A percentile compares a stretch with the other conserved stretches of the same genome.
phyloP scores from a whole-genome alignment of 2,888 invertebrate species.

The Lasius fuliginosus region DNA sequence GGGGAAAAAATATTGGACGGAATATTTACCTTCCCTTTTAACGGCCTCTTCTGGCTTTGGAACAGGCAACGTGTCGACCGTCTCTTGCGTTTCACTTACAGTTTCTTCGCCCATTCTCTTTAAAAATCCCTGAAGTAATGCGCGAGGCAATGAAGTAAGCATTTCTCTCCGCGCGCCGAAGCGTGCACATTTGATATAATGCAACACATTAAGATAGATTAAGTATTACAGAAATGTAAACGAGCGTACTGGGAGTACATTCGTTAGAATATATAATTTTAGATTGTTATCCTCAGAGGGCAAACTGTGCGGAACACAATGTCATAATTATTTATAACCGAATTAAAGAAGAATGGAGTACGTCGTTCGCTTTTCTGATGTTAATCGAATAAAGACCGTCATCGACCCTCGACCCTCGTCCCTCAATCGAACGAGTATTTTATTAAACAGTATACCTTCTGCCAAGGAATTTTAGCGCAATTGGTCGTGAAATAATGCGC shows the following conservation, averaged over 20 bases:
- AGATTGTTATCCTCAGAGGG: slow-evolving; percentile 13
- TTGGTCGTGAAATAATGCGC: neutral
- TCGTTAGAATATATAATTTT: slow-evolving; percentile 11
- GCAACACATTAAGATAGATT: slow-evolving; percentile 15
- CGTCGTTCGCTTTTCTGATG: slow-evolving; percentile 18
- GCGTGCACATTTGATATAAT: neutral
- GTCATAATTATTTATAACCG: slow-evolving; percentile 42
- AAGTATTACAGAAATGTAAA: slow-evolving; percentile 24
- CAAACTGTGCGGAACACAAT: slow-evolving; percentile 5
- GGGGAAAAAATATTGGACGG: neutral
- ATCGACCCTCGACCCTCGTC: neutral
- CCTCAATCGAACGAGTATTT: slow-evolving; percentile 21
- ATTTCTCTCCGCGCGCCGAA: neutral
- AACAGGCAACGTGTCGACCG: slow-evolving; percentile 84
- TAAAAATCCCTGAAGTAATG: slow-evolving; percentile 89
- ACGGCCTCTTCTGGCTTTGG: slow-evolving; percentile 84
- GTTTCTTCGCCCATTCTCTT: slow-evolving; percentile 90
- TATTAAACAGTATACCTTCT: slow-evolving; percentile 3
- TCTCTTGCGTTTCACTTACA: slow-evolving; percentile 80
- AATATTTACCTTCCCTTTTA: slow-evolving; percentile 84
- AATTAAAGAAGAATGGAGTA: slow-evolving; percentile 28
- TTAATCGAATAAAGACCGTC: slow-evolving; percentile 26
- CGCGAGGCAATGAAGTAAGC: neutral
- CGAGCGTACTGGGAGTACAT: neutral
- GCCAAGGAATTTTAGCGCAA: slow-evolving; percentile 25